These are phyloP conservation scores for Plutella xylostella DNA, from an alignment of 2,888 invertebrate species.

Conservation along the genomic window DNA sequence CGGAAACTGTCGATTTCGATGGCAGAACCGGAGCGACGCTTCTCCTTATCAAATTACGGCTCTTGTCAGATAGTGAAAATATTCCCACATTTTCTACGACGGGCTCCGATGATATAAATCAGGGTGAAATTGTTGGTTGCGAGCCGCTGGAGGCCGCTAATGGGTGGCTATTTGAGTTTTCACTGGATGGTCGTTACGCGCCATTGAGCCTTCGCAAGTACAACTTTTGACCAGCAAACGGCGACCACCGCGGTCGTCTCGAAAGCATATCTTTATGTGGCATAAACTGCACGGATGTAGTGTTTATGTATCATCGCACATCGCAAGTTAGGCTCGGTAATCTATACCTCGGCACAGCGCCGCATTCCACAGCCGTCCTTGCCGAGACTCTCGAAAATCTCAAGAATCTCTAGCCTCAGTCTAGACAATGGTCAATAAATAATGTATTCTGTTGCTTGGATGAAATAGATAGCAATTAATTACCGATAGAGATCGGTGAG, in stretches of 20 bases:
- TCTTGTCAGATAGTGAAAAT: constrained; percentile 51
- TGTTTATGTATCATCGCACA: too few species aligned
- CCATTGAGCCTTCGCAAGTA: too few species aligned
- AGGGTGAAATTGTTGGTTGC: constrained; percentile 59
- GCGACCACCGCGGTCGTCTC: too few species aligned
- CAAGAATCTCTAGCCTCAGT: too few species aligned
- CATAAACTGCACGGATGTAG: too few species aligned
- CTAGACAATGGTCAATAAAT: too few species aligned
- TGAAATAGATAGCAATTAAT: constrained; percentile 37
- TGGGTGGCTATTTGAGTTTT: constrained; percentile 61
- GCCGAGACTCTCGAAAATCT: too few species aligned
- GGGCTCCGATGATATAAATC: constrained; percentile 61
- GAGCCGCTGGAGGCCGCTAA: constrained; percentile 54
- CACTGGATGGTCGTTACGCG: constrained; percentile 60
- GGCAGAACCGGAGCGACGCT: constrained; percentile 52
- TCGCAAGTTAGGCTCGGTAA: too few species aligned
- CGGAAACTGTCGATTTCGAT: constrained; percentile 66
- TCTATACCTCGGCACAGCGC: too few species aligned
- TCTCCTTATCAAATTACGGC: constrained; percentile 63
- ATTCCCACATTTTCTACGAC: constrained; percentile 65
- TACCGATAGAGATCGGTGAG: constrained; percentile 27
- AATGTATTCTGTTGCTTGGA: too few species aligned
- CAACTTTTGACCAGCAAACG: background rate
- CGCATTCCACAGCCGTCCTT: too few species aligned
- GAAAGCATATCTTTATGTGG: too few species aligned